Percentiles rank a stretch among this genome's conserved stretches.
These are phyloP conservation scores for Bellardia bayeri DNA, from an alignment of 2,888 invertebrate genomes.

Conservation along the genomic window DNA sequence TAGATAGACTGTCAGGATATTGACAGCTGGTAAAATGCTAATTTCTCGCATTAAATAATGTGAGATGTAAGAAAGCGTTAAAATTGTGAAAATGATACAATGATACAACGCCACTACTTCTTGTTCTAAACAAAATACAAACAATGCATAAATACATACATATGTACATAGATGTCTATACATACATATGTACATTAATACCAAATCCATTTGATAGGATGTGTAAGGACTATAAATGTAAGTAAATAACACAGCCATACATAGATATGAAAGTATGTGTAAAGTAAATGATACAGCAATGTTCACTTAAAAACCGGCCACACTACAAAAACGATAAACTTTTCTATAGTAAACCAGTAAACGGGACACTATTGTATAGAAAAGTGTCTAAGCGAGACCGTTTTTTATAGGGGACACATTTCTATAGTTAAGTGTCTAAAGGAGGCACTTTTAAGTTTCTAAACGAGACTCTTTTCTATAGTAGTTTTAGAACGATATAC, in stretches of 20 bases:
- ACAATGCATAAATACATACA: background rate
- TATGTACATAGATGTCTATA: background rate
- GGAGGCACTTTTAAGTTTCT: too few species aligned
- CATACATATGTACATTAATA: background rate
- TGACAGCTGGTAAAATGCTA: slow-evolving; percentile 62
- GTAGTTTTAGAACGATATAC: too few species aligned
- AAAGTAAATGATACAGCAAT: too few species aligned
- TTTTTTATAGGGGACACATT: too few species aligned
- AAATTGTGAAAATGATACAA: slow-evolving; percentile 2
- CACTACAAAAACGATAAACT: too few species aligned
- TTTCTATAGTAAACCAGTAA: too few species aligned
- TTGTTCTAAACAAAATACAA: background rate
- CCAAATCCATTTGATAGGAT: background rate
- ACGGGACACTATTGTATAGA: too few species aligned
- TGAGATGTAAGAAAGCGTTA: slow-evolving; percentile 17
- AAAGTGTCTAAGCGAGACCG: too few species aligned
- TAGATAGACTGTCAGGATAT: slow-evolving; percentile 42
- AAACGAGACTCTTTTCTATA: too few species aligned
- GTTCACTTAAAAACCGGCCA: too few species aligned
- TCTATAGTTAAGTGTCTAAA: too few species aligned
- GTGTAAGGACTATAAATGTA: background rate
- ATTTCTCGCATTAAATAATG: slow-evolving; percentile 41
- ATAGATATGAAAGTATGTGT: too few species aligned
- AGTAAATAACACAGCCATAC: background rate
- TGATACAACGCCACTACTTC: background rate